phyloP scores from a whole-genome alignment of 2,888 invertebrate species.

The Dendrolimus pini region DNA sequence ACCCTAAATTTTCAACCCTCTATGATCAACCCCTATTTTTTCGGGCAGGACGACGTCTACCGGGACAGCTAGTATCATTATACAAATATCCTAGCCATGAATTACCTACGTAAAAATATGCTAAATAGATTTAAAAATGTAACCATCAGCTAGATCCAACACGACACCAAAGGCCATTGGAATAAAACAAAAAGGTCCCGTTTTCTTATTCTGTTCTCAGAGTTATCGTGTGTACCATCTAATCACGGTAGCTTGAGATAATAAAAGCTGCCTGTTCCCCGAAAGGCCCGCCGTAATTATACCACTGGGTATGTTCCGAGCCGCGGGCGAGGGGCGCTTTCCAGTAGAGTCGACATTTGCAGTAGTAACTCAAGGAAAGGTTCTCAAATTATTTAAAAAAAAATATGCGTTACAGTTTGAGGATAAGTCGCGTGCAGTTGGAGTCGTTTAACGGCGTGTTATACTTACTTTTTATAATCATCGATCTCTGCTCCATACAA shows the following conservation, averaged over 20 bases:
- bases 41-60: too few relatives aligned
- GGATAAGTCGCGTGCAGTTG: too few relatives aligned
- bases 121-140: neutral
- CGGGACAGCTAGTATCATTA: too few relatives aligned
- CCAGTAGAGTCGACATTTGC: neutral
- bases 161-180: neutral
- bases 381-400: too few relatives aligned
- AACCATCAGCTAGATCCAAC: neutral
- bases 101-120: neutral
- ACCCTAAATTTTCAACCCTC: too few relatives aligned
- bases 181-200: neutral
- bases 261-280: slow-evolving; percentile 43
- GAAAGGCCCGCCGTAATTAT: slow-evolving; percentile 54
- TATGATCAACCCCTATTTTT: too few relatives aligned
- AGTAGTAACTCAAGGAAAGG: too few relatives aligned
- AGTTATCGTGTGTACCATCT: slow-evolving; percentile 54
- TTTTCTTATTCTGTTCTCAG: slow-evolving; percentile 27
- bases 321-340: slow-evolving; percentile 27
- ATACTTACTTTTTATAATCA: too few relatives aligned
- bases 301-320: slow-evolving; percentile 28
- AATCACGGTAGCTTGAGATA: slow-evolving; percentile 60
- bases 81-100: too few relatives aligned
- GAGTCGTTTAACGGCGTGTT: too few relatives aligned
- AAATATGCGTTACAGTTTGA: too few relatives aligned
- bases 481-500: too few relatives aligned